Percentiles rank a stretch among this genome's conserved stretches.
phyloP scores from a whole-genome alignment of 2,888 invertebrate species.

The Leucophenga maculata region DNA sequence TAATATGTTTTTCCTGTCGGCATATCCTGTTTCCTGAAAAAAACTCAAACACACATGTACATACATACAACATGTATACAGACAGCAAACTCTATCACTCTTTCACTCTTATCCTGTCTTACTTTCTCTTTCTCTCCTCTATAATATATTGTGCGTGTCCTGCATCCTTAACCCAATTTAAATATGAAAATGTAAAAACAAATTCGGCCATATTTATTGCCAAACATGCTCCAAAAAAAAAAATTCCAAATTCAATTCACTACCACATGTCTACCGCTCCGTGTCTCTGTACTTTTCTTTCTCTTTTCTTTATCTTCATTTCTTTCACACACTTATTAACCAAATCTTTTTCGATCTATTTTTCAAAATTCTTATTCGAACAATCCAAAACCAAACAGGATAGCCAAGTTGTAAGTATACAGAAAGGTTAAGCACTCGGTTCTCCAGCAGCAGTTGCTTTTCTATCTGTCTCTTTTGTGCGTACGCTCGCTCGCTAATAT shows the following conservation, averaged over 20 bases:
- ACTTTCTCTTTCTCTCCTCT: background rate
- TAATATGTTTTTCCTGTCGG: too few relatives aligned
- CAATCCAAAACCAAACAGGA: constrained; percentile 58
- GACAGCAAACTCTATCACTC: background rate
- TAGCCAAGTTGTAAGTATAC: constrained; percentile 67
- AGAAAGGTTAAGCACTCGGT: constrained; percentile 54
- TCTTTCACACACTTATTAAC: constrained; percentile 57
- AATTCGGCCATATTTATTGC: background rate
- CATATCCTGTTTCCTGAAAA: background rate
- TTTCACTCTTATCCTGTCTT: background rate
- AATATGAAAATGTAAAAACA: background rate
- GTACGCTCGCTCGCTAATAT: constrained; percentile 32
- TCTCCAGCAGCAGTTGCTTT: constrained; percentile 40
- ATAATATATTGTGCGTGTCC: background rate
- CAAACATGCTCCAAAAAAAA: constrained; percentile 1
- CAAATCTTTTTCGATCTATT: constrained; percentile 55
- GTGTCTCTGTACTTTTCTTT: constrained; percentile 13
- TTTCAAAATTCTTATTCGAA: constrained; percentile 51
- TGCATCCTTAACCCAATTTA: background rate
- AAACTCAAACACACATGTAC: too few relatives aligned
- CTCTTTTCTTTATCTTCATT: constrained; percentile 34
- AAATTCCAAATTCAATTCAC: background rate
- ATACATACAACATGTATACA: too few relatives aligned
- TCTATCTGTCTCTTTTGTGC: constrained; percentile 32
- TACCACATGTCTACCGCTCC: constrained; percentile 17